Conservation (phyloP, 2,797 vertebrate genomes). For the Knipowitschia caucasica region DNA sequence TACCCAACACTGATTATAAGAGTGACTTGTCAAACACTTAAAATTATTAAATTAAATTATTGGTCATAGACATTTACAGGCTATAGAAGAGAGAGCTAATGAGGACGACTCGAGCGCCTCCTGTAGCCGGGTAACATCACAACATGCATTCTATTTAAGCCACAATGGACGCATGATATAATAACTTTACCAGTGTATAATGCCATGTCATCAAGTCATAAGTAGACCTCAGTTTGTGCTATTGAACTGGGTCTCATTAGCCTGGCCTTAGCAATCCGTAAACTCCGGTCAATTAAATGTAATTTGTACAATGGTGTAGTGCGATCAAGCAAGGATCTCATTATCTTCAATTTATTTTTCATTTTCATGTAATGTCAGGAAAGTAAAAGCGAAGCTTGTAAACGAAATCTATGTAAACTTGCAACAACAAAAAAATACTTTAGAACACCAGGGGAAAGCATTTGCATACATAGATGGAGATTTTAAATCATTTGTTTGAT, state of each 20-base stretch:
- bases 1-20: too few relatives aligned
- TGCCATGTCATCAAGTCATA: not conserved
- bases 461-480: not conserved
- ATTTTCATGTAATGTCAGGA: not conserved
- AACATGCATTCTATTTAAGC: too few relatives aligned
- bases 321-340: too few relatives aligned
- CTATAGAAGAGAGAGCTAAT: not conserved
- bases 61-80: too few relatives aligned
- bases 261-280: too few relatives aligned
- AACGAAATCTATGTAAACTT: slow-evolving; percentile 4
- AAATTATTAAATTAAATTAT: too few relatives aligned
- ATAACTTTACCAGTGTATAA: not conserved
- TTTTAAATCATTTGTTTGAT: not conserved
- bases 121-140: too few relatives aligned
- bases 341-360: not conserved
- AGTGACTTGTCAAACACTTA: too few relatives aligned
- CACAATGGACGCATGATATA: too few relatives aligned
- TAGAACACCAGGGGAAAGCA: not conserved
- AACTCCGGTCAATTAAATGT: too few relatives aligned
- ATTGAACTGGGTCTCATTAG: too few relatives aligned
- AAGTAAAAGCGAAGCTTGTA: not conserved
- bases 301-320: too few relatives aligned
- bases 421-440: not conserved
- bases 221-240: not conserved
- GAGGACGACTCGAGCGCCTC: not conserved